Evolutionary conservation across 2,888 invertebrate species (phyloP).

Genomic region (Leptothorax acervorum): DNA sequence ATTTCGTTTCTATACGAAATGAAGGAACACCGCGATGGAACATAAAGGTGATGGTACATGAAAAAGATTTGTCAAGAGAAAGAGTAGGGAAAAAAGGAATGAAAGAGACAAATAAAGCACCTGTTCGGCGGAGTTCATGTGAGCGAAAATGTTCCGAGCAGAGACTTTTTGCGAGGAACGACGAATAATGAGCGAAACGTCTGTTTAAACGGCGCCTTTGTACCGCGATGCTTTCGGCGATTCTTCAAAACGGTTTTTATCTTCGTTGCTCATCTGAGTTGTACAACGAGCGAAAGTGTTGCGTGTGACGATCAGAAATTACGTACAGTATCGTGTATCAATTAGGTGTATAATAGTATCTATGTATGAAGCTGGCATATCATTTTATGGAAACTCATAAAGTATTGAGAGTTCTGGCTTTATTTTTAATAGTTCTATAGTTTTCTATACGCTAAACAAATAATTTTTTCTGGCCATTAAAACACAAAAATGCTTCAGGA

Average conservation of each 20-base stretch:
- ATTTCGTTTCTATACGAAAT: conserved; percentile 41
- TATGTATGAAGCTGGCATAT: not conserved
- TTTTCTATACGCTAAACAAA: no score
- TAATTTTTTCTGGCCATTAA: no score
- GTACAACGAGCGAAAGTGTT: not conserved
- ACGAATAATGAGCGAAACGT: conserved; percentile 48
- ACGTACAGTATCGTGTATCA: not conserved
- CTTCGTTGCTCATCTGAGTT: not conserved
- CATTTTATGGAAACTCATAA: not conserved
- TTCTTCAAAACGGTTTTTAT: conserved; percentile 26
- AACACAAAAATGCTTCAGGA: no score
- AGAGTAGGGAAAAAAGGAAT: not conserved
- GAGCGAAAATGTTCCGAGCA: conserved; percentile 45
- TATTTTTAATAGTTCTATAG: no score
- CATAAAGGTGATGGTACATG: conserved; percentile 6
- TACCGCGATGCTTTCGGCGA: conserved; percentile 10
- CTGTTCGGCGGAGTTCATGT: conserved; percentile 33
- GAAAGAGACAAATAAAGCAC: conserved; percentile 27
- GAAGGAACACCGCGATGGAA: conserved; percentile 24
- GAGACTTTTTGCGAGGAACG: conserved; percentile 34
- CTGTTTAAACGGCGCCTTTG: conserved; percentile 42
- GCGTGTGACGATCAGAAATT: conserved; percentile 8
- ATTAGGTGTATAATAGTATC: not conserved
- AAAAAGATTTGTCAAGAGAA: conserved; percentile 28
- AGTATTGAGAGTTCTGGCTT: not conserved